Evolutionary conservation across 2,797 vertebrate genomes (phyloP), one percentile per base, ranked within the genome.

Genomic region (Gambelia wislizenii): DNA sequence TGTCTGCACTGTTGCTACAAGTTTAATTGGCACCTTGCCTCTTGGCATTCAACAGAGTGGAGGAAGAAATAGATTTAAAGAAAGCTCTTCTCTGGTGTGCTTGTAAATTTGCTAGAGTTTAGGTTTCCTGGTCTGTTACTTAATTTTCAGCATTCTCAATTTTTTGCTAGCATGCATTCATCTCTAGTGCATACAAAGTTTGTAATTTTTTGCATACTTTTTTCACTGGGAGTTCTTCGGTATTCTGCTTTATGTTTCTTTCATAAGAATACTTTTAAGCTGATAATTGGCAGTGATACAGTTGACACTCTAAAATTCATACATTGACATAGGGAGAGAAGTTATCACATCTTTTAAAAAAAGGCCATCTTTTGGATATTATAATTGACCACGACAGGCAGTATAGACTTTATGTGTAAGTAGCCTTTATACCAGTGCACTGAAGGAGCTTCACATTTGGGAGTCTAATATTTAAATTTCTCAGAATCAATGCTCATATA

Each of bases 21-120:
- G 87, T 92, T 92, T 95, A 91, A 94, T 86, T 91, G 90, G 85
- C 44, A 91, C 89, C 85, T 93, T 93, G 90, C 25, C 89, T 80
- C 77, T 92, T 92, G 70, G 87, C 39, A 9, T 87, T 94, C 76
- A 72, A 90, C 83, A 88, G 80, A 42, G 87, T 76, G 39, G 0
- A 78, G 69, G 92, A 90, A 30, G 84, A 93, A 0, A 12, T 87
- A 91, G 78, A 81, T 52, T 83, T 86, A 39, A 27, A 89, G 86
- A 7, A 84, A 85, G 36, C 69, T 76, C 91, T 91, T 92, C 87
- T 87, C 67, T 83, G 89, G 0, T 22, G 0, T 87, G 20, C 30
- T 86, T 91, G 91, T 79, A 87, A 52, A 88, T 92, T 78, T 93
- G 90, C 91, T 90, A 75, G 1, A 42, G 64, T 79, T 93, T 42